Percentiles rank a stretch among this genome's conserved stretches.
Conservation (phyloP, 2,888 invertebrate genomes). For the Rotaria magnacalcarata region DNA sequence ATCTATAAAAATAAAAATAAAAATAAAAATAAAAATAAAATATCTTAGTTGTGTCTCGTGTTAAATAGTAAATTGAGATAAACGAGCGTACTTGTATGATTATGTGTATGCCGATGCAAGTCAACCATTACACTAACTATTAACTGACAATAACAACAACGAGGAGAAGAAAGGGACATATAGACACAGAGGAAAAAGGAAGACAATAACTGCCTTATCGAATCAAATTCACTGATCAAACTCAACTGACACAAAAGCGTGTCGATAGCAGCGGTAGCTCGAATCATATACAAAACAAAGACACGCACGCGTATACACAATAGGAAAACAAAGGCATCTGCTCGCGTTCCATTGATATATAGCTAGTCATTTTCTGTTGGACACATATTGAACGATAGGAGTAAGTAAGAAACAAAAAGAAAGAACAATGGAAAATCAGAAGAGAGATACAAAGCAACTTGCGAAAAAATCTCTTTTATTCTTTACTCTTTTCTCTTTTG, state of each 20-base stretch:
- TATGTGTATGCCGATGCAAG: not conserved
- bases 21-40: not conserved
- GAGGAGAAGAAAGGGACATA: not conserved
- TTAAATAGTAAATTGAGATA: not conserved
- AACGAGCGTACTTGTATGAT: not conserved
- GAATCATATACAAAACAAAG: not conserved
- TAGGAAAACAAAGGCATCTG: conserved; percentile 25
- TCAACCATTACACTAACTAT: not conserved
- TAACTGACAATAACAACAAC: not conserved
- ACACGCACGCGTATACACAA: not conserved
- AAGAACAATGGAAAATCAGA: conserved; percentile 15
- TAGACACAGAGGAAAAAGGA: not conserved
- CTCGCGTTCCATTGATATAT: not conserved
- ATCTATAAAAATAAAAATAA: not conserved
- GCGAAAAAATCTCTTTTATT: not conserved
- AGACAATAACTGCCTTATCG: conserved; percentile 18
- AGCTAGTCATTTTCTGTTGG: not conserved
- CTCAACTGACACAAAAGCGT: not conserved
- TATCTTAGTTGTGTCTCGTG: not conserved
- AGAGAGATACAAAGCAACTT: not conserved
- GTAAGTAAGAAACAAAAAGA: not conserved
- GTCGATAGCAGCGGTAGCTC: not conserved
- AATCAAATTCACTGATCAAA: conserved; percentile 9
- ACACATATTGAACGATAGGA: not conserved
- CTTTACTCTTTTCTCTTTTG: not conserved